A percentile compares a stretch with the other conserved stretches of the same genome.
These are phyloP conservation scores for Tonatia bakeri DNA, from an alignment of 2,113 vertebrate genomes.

Conservation along the genomic window DNA sequence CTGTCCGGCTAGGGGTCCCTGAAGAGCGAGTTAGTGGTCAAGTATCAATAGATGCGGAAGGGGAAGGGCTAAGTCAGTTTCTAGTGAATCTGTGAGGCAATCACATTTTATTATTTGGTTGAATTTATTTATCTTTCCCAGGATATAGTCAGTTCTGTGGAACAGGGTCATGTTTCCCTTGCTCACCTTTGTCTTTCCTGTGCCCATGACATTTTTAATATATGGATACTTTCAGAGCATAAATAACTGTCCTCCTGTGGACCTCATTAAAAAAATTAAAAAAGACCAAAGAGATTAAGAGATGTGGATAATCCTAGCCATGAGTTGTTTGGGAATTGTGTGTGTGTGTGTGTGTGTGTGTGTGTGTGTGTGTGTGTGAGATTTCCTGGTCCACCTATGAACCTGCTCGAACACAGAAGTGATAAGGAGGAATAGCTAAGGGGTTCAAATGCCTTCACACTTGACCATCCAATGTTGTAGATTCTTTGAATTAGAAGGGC, in stretches of 20 bases:
- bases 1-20: no score
- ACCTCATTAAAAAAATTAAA: not conserved
- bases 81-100: not conserved
- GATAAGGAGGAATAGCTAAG: not conserved
- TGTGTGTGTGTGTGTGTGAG: not conserved
- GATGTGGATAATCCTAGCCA: not conserved
- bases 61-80: not conserved
- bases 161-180: not conserved
- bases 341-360: not conserved
- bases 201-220: not conserved
- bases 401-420: not conserved
- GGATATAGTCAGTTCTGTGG: not conserved
- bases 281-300: slow-evolving; percentile 17
- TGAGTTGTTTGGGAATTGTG: not conserved
- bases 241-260: not conserved
- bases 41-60: not conserved
- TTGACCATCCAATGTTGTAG: not conserved
- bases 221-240: not conserved
- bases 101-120: not conserved
- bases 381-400: not conserved
- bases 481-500: not conserved
- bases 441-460: not conserved
- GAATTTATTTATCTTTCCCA: not conserved
- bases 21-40: not conserved
- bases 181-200: not conserved